Evolutionary conservation across 2,797 vertebrate species (phyloP).

Genomic region (Agapornis canus): DNA sequence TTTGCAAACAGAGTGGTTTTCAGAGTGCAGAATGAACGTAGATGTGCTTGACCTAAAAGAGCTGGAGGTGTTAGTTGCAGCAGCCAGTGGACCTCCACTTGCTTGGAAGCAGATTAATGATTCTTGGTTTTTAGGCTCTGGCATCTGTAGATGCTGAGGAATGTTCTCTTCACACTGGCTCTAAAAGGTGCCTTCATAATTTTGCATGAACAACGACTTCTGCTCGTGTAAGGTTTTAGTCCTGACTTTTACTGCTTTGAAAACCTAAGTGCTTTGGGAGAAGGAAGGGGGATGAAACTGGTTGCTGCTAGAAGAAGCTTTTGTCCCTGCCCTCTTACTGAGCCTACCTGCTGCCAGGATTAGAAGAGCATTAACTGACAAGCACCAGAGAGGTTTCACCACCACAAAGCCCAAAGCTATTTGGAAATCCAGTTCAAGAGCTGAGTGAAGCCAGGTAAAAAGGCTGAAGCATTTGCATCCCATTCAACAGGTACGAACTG

Average conservation of each 20-base stretch:
- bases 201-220: not conserved
- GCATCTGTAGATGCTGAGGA: not conserved
- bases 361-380: not conserved
- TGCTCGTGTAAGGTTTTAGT: not conserved
- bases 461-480: not conserved
- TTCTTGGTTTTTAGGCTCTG: not conserved
- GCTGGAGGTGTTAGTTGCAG: not conserved
- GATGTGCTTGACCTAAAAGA: slow-evolving; percentile 30
- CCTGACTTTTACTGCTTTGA: accelerated
- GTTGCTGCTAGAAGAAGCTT: not conserved
- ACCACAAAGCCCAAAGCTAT: not conserved
- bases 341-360: accelerated
- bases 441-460: not conserved
- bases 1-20: slow-evolving; percentile 3
- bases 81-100: slow-evolving; percentile 23
- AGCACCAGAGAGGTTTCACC: not conserved
- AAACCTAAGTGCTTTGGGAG: not conserved
- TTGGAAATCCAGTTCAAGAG: not conserved
- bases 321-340: not conserved
- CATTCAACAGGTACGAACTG: not conserved
- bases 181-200: not conserved
- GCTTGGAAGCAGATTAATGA: slow-evolving; percentile 6
- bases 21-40: not conserved
- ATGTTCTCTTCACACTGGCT: not conserved
- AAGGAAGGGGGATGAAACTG: not conserved